Evolutionary conservation across 2,888 invertebrate species (phyloP).

Genomic region (Drosophila mercatorum): DNA sequence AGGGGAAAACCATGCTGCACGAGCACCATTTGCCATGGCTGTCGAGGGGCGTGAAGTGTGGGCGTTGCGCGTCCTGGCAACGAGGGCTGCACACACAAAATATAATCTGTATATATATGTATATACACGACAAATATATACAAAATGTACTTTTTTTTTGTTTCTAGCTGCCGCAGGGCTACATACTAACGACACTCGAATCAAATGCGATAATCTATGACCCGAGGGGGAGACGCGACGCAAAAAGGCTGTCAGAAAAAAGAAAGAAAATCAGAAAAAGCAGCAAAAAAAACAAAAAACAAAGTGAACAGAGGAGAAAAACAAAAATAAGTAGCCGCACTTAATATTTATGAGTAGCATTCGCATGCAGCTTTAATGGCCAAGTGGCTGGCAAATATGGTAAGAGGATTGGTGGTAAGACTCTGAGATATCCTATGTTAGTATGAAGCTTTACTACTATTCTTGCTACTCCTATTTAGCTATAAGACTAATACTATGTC

Average conservation of each 20-base stretch:
- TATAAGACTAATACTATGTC: neutral
- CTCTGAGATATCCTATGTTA: neutral
- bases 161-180: conserved; percentile 35
- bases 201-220: conserved; percentile 74
- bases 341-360: conserved; percentile 71
- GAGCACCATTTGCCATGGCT: neutral
- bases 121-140: conserved; percentile 6
- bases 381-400: conserved; percentile 51
- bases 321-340: conserved; percentile 69
- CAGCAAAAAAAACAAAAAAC: conserved; percentile 2
- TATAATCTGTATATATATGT: conserved; percentile 1
- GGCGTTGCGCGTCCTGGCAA: neutral
- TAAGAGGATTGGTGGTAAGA: neutral
- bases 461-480: neutral
- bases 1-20: conserved; percentile 16
- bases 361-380: conserved; percentile 74
- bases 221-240: conserved; percentile 36
- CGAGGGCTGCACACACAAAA: conserved; percentile 20
- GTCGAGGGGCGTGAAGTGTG: conserved; percentile 8
- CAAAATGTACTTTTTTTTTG: conserved; percentile 21
- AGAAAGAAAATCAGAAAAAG: conserved; percentile 10
- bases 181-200: conserved; percentile 65
- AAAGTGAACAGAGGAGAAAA: conserved; percentile 4
- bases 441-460: neutral
- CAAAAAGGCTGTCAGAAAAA: conserved; percentile 31